Evolutionary conservation across 1,140 invertebrate genomes (phyloP).

Genomic region (Helicoverpa armigera): DNA sequence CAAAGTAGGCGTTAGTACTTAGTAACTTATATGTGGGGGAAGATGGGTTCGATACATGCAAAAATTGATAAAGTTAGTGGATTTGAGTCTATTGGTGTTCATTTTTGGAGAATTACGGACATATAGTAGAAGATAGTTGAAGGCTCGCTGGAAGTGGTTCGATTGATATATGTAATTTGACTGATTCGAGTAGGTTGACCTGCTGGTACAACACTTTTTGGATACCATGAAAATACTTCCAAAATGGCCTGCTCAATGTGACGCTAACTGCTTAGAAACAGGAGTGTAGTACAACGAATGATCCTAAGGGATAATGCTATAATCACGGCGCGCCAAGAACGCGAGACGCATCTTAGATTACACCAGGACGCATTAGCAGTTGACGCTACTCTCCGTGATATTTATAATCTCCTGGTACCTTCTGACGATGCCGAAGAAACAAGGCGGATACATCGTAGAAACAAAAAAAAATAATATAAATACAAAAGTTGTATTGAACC

Average conservation of each 20-base stretch:
- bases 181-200: no score
- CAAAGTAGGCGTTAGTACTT: not conserved
- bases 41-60: no score
- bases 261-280: no score
- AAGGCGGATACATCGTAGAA: not conserved
- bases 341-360: conserved; percentile 12
- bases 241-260: not conserved
- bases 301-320: conserved; percentile 9
- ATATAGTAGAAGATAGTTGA: no score
- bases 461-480: not conserved
- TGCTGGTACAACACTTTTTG: no score
- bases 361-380: conserved; percentile 14
- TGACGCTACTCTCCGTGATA: not conserved
- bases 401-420: not conserved
- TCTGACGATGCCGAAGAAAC: not conserved
- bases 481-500: conserved; percentile 4
- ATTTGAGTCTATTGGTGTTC: no score
- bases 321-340: not conserved
- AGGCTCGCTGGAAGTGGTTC: no score
- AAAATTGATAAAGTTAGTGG: no score
- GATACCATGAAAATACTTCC: no score
- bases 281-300: not conserved
- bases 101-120: no score
- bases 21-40: no score
- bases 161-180: no score